Conservation (phyloP, 1,140 invertebrate genomes). For the Argopecten irradians region DNA sequence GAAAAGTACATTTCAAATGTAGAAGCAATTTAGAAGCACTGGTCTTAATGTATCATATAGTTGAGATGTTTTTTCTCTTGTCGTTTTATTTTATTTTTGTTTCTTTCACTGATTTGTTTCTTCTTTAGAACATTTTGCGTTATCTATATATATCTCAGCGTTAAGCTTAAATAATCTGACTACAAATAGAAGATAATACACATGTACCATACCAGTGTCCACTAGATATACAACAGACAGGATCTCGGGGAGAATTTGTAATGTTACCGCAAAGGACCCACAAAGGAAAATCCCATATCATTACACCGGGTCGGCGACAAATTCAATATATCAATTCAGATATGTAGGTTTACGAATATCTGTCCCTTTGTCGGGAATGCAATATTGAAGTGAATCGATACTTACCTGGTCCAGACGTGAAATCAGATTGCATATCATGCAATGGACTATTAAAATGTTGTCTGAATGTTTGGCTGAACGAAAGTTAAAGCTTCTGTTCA, state of each 20-base stretch:
- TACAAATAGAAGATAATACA: neutral
- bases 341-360: neutral
- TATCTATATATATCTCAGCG: neutral
- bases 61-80: too few relatives aligned
- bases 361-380: neutral
- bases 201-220: neutral
- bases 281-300: neutral
- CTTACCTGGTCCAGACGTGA: neutral
- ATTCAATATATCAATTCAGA: constrained; percentile 14
- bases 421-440: neutral
- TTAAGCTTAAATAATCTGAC: neutral
- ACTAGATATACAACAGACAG: neutral
- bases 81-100: neutral
- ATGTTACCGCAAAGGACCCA: neutral
- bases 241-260: neutral
- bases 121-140: neutral
- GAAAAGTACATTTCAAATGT: neutral
- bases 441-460: neutral
- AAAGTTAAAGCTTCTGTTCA: neutral
- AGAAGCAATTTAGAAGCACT: too few relatives aligned
- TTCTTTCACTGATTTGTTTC: neutral
- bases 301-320: neutral
- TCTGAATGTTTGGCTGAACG: neutral
- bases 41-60: too few relatives aligned
- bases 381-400: neutral